Conservation (phyloP, 1,140 invertebrate species). For the Trinorchestia longiramus region DNA sequence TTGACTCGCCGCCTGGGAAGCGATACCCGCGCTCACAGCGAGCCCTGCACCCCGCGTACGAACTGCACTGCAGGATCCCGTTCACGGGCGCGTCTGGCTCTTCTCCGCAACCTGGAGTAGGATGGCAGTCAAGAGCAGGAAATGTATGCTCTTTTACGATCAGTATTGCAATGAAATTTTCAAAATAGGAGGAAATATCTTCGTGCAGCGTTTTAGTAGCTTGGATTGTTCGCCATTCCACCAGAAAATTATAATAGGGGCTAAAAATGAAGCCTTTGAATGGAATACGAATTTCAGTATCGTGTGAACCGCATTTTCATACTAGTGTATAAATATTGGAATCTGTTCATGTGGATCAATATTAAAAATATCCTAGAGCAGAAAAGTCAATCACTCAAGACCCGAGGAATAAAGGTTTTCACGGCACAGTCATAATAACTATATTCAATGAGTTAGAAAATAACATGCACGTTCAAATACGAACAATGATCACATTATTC, state of each 20-base stretch:
- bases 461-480: too few species aligned
- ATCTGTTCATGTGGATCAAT: too few species aligned
- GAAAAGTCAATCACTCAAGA: too few species aligned
- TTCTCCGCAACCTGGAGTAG: conserved; percentile 56
- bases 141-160: not conserved
- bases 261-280: not conserved
- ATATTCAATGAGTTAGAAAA: too few species aligned
- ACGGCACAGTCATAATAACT: too few species aligned
- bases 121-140: not conserved
- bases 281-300: not conserved
- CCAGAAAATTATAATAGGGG: not conserved
- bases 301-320: not conserved
- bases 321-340: too few species aligned
- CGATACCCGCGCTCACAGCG: conserved; percentile 76
- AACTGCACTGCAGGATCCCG: conserved; percentile 59
- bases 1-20: conserved; percentile 78
- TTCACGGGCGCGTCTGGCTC: conserved; percentile 58
- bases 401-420: too few species aligned
- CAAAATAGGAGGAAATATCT: not conserved
- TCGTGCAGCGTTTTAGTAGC: not conserved
- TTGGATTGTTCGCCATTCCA: not conserved
- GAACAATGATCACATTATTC: too few species aligned
- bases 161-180: not conserved
- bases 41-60: conserved; percentile 75
- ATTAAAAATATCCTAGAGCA: too few species aligned